Conservation (phyloP, 2,888 invertebrate genomes). For the Apodemia duryi region DNA sequence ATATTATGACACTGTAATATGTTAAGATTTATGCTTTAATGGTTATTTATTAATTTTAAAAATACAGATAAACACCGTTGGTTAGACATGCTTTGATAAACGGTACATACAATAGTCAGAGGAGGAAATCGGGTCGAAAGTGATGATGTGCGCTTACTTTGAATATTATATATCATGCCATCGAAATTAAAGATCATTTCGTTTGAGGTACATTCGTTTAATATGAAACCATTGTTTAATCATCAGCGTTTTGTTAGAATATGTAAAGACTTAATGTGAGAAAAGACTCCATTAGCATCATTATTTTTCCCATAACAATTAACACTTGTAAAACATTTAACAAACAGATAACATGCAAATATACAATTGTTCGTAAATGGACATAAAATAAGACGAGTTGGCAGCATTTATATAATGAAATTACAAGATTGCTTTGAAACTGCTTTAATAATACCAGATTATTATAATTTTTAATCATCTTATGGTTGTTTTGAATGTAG, state of each 20-base stretch:
- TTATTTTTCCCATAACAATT: background rate
- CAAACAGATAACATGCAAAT: slow-evolving; percentile 1
- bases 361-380: background rate
- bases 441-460: background rate
- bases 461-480: background rate
- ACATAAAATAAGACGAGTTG: slow-evolving; percentile 17
- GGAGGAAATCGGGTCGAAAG: background rate
- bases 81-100: slow-evolving; percentile 1
- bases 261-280: background rate
- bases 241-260: background rate
- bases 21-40: slow-evolving; percentile 13
- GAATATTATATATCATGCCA: background rate
- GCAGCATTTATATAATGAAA: slow-evolving; percentile 26
- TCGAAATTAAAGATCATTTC: no score
- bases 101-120: background rate
- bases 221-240: background rate
- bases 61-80: background rate
- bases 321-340: background rate
- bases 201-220: no score
- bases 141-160: background rate
- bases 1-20: slow-evolving; percentile 22
- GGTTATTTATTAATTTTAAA: slow-evolving; percentile 23
- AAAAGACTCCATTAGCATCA: background rate
- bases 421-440: slow-evolving; percentile 23
- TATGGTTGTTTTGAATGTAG: background rate